phyloP scores from a whole-genome alignment of 2,888 invertebrate genomes.

The Ophion obscuratus region DNA sequence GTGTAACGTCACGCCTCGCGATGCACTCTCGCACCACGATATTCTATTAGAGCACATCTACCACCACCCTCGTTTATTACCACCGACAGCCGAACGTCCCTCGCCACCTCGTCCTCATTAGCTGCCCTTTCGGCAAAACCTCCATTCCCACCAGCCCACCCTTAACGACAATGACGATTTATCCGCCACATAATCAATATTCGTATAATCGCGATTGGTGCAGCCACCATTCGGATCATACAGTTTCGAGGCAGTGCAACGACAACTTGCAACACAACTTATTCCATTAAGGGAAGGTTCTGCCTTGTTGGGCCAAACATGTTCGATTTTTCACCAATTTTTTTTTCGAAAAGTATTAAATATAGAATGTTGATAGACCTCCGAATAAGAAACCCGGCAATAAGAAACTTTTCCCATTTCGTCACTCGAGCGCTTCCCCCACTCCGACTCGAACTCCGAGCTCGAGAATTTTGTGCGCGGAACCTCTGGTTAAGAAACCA shows the following conservation, averaged over 20 bases:
- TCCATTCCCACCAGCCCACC: neutral
- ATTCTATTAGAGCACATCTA: constrained; percentile 75
- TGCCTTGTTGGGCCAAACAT: too few relatives aligned
- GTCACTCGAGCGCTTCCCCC: too few relatives aligned
- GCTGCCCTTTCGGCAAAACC: neutral
- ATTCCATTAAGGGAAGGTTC: too few relatives aligned
- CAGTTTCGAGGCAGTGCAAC: neutral
- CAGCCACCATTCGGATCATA: neutral
- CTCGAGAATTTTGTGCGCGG: too few relatives aligned
- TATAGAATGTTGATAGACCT: too few relatives aligned
- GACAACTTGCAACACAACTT: too few relatives aligned
- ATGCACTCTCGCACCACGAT: constrained; percentile 69
- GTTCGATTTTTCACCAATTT: too few relatives aligned
- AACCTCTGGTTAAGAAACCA: too few relatives aligned
- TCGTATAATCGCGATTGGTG: neutral
- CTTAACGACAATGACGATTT: neutral
- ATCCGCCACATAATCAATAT: neutral
- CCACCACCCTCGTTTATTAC: constrained; percentile 78
- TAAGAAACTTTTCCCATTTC: too few relatives aligned
- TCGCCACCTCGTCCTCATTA: constrained; percentile 7
- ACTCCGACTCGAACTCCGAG: too few relatives aligned
- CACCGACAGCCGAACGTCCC: constrained; percentile 72
- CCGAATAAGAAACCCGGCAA: too few relatives aligned
- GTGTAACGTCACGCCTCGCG: constrained; percentile 48
- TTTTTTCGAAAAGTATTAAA: too few relatives aligned